phyloP scores from a whole-genome alignment of 2,888 invertebrate species.

The Tinea semifulvella region DNA sequence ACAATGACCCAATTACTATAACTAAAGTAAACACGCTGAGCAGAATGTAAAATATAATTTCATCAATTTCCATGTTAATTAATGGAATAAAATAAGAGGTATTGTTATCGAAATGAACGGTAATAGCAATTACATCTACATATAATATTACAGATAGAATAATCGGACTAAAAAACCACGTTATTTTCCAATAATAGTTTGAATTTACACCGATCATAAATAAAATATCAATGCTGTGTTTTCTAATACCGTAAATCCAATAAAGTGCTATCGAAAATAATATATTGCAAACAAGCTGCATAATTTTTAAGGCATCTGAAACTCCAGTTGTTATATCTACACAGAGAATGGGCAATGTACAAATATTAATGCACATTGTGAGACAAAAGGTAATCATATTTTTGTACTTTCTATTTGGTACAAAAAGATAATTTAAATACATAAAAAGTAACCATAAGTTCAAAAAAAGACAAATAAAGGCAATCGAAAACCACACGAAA shows the following conservation, averaged over 20 bases:
- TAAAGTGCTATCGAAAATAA: slow-evolving; percentile 44
- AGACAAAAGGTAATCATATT: background rate
- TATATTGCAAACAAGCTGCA: slow-evolving; percentile 38
- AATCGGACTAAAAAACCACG: slow-evolving; percentile 44
- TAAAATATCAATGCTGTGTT: slow-evolving; percentile 47
- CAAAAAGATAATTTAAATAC: slow-evolving; percentile 33
- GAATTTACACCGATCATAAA: slow-evolving; percentile 58
- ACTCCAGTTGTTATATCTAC: slow-evolving; percentile 40
- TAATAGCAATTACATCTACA: slow-evolving; percentile 24
- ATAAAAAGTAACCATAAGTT: slow-evolving; percentile 40
- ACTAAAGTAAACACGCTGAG: slow-evolving; percentile 32
- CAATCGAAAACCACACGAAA: slow-evolving; percentile 42
- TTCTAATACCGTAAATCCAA: slow-evolving; percentile 47
- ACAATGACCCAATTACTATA: slow-evolving; percentile 29
- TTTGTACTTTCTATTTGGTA: background rate
- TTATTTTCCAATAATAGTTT: slow-evolving; percentile 43
- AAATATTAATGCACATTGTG: slow-evolving; percentile 24
- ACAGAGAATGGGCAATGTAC: slow-evolving; percentile 43
- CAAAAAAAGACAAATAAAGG: slow-evolving; percentile 35
- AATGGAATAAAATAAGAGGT: slow-evolving; percentile 28
- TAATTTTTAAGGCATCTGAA: slow-evolving; percentile 34
- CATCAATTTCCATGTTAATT: slow-evolving; percentile 25
- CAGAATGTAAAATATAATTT: slow-evolving; percentile 31
- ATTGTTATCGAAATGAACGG: slow-evolving; percentile 19
- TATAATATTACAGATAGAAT: slow-evolving; percentile 28